Percentiles rank a stretch among this genome's conserved stretches.
phyloP scores from a whole-genome alignment of 2,888 invertebrate species.

The Sussaba pulchella region DNA sequence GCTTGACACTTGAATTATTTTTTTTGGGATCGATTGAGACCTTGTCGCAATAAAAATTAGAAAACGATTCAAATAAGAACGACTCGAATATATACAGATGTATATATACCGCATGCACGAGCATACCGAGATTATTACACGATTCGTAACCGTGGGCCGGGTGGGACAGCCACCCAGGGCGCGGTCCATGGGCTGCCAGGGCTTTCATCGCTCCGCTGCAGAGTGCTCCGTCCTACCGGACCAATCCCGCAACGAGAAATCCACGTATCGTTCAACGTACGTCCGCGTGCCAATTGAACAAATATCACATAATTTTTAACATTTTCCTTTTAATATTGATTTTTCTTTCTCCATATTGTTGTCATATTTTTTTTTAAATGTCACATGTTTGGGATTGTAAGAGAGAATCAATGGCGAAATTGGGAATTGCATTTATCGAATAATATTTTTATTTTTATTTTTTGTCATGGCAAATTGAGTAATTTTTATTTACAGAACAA shows the following conservation, averaged over 20 bases:
- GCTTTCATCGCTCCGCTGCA: constrained; percentile 58
- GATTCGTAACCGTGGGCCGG: constrained; percentile 57
- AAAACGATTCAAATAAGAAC: too few species aligned
- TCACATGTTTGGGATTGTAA: too few species aligned
- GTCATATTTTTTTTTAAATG: too few species aligned
- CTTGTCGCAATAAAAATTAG: too few species aligned
- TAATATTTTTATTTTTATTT: too few species aligned
- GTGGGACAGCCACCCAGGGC: constrained; percentile 65
- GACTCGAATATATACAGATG: background rate
- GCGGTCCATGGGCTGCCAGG: constrained; percentile 60
- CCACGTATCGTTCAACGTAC: background rate
- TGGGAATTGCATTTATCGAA: too few species aligned
- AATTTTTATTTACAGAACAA: too few species aligned
- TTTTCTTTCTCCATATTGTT: too few species aligned
- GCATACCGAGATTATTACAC: constrained; percentile 41
- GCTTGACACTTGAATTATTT: too few species aligned
- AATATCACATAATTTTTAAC: background rate
- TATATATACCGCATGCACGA: background rate
- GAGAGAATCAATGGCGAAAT: too few species aligned
- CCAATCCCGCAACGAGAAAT: background rate
- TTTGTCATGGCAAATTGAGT: too few species aligned
- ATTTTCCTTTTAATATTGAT: background rate
- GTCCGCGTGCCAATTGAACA: background rate
- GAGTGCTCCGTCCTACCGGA: constrained; percentile 28
- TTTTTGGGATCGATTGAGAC: too few species aligned